Evolutionary conservation across 2,888 invertebrate species (phyloP), one percentile per base, ranked within the genome.

Genomic region (Sinohyriopsis cumingii): DNA sequence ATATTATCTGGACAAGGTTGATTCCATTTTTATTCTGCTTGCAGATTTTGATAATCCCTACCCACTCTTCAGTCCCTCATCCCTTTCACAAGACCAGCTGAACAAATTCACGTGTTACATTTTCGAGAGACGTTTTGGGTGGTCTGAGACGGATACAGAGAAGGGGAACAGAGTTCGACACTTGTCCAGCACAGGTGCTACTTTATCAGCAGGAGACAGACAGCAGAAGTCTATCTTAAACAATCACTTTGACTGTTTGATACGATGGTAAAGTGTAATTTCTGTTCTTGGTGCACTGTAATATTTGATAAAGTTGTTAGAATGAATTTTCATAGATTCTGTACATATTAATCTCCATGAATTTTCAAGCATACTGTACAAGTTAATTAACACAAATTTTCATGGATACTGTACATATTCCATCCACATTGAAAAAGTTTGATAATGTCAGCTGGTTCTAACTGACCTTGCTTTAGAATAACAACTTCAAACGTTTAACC

Each of bases 51-150:
- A 65, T n/a, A 81, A 77, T 65, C 79, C 79, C 12, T 81, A 75
- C 60, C 78, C 75, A 22, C 59, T 56, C 20, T 65, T 65, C 7
- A 62, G 63, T 15, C 67, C 72, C 28, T 65, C 69, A 33, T 60
- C 45, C 59, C 53, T 83, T 12, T 65, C 67, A 55, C 75, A 79
- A 54, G 72, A 74, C 22, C 73, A 69, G n/a, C 72, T 84, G 2
- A 78, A 84, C 63, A 72, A 74, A 45, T 84, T 86, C 60, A 78
- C 82, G 18, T 80, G 81, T 62, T 86, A 87, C 72, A 53, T 88
- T 59, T 87, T 88, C 76, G 82, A 84, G 22, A 71, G 87, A 63
- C 79, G 87, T 28, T 88, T 80, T 78, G 88, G 87, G 55, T 87
- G 88, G 87, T 85, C 87, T 33, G 87, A 87, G 69, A 75, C 80